Conservation (phyloP, 2,797 vertebrate genomes). For the Enteromius unitaeniatus region DNA sequence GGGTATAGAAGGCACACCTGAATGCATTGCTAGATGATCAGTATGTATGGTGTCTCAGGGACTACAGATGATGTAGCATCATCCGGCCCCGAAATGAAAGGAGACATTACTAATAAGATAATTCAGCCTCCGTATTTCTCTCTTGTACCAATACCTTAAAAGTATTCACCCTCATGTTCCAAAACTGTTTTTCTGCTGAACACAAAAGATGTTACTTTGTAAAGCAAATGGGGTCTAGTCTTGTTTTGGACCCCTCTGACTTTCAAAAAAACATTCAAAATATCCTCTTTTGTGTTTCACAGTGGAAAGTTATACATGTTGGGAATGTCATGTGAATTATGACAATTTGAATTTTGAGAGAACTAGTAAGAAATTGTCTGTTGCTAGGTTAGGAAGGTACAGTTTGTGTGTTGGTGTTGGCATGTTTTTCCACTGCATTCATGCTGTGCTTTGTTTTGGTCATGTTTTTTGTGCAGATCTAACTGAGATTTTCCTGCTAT, state of each 20-base stretch:
- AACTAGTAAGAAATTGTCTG: not conserved
- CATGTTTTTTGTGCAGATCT: conserved; percentile 2
- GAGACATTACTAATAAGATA: conserved; percentile 41
- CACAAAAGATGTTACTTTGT: not conserved
- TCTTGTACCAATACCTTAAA: conserved; percentile 21
- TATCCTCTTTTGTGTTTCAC: conserved; percentile 5
- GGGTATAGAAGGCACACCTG: conserved; percentile 43
- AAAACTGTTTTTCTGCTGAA: not conserved
- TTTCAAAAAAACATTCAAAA: not conserved
- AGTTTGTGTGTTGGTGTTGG: not conserved
- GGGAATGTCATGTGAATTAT: not conserved
- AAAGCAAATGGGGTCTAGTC: not conserved
- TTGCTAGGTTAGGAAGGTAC: not conserved
- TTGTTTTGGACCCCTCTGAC: not conserved
- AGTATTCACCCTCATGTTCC: not conserved
- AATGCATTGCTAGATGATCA: conserved; percentile 46
- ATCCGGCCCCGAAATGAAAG: conserved; percentile 31
- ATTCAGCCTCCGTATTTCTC: conserved; percentile 9
- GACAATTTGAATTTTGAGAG: not conserved
- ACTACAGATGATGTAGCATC: conserved; percentile 17
- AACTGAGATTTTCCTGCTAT: conserved; percentile 1
- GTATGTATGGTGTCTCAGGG: conserved; percentile 21
- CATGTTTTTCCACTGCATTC: not conserved
- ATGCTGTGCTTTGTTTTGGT: conserved; percentile 13
- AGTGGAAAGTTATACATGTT: not conserved